A percentile compares a stretch with the other conserved stretches of the same genome.
phyloP scores from a whole-genome alignment of 2,888 invertebrate genomes.

The Ariolimax columbianus region DNA sequence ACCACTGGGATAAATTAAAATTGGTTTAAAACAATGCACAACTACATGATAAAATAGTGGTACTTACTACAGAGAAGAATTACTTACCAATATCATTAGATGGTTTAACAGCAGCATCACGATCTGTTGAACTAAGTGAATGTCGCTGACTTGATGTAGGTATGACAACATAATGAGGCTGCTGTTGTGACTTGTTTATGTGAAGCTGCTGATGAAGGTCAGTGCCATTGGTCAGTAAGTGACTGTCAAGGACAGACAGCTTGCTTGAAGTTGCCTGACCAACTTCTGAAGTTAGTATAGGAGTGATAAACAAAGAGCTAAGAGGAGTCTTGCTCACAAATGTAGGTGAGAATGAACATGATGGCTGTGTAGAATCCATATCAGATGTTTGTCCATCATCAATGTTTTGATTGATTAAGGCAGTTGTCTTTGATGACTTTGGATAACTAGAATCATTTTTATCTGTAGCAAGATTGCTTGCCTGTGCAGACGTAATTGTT shows the following conservation, averaged over 20 bases:
- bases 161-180: not conserved
- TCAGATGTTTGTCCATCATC: not conserved
- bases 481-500: not conserved
- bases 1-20: no score
- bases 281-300: not conserved
- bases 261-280: not conserved
- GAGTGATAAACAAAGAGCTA: not conserved
- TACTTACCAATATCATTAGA: conserved; percentile 2
- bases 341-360: not conserved
- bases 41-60: not conserved
- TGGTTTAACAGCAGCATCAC: not conserved
- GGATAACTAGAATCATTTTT: not conserved
- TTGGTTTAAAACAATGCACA: no score
- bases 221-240: not conserved
- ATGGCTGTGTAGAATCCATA: not conserved
- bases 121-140: not conserved
- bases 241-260: not conserved
- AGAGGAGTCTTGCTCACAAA: not conserved
- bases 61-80: not conserved
- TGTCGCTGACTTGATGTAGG: not conserved
- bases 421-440: not conserved
- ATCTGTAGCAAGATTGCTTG: not conserved
- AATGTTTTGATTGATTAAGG: not conserved
- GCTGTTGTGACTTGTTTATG: not conserved
- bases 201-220: not conserved